Evolutionary conservation across 1,140 invertebrate genomes (phyloP), one percentile per base, ranked within the genome.

Genomic region (Idris sp.): DNA sequence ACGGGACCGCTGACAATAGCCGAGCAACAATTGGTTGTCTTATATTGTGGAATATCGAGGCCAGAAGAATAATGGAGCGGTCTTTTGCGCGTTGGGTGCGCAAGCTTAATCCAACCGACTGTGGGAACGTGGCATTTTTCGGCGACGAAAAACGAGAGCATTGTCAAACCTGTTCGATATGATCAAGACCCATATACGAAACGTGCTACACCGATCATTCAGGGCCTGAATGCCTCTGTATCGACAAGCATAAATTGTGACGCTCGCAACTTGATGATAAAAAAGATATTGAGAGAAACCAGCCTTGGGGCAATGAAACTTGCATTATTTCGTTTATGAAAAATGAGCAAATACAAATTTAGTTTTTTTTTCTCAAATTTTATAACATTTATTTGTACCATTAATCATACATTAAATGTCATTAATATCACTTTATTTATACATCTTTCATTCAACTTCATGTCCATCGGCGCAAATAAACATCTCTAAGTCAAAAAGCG

Each of bases 121-220:
- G 69, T 77, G 74, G 74, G 74, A 77, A 77, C 56, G 51, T 64
- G 56, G 31, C 31, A 56, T 35, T 53, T 59, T 44, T 65, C 43
- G 59, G 59, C n/a, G 10, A 33, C 54, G 48, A 62, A 61, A 65
- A 77, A 61, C 56, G 46, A 56, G 69, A 73, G 44, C 53, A 49
- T 71, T 76, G 65, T 76, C 59, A 58, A 65, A 75, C 51, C 64
- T 64, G 62, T 40, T 67, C 72, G 64, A 68, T 68, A 75, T 51
- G 49, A 75, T 75, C 73, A 64, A 61, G 53, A 46, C 64, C 56
- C 51, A 58, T 73, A 73, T 59, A 73, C 43, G 68, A 9, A 48
- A 8, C 4, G n/a, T n/a, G n/a, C n/a, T n/a, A n/a, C n/a, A n/a
- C 15, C 44, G 49, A 58, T 58, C 58, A 58, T 51, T 64, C 51